Evolutionary conservation across 2,113 vertebrate genomes (phyloP).

Genomic region (Lathamus discolor): DNA sequence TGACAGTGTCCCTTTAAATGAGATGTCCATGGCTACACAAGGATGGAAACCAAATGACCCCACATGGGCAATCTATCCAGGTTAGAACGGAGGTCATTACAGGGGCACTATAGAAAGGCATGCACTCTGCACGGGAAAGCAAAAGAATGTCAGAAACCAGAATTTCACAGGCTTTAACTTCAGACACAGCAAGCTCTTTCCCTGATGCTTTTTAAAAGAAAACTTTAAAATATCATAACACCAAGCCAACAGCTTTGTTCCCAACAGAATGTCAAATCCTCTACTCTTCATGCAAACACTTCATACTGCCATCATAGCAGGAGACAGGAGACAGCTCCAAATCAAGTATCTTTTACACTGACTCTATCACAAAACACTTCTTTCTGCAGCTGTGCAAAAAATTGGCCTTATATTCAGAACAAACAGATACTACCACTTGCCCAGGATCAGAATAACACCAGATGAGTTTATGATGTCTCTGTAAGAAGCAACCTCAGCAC

Average conservation of each 20-base stretch:
- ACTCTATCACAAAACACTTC: neutral
- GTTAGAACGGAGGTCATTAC: slow-evolving; percentile 14
- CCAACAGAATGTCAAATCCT: slow-evolving; percentile 9
- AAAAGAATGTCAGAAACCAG: slow-evolving; percentile 1
- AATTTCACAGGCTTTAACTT: neutral
- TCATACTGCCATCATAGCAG: neutral
- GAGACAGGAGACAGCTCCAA: neutral
- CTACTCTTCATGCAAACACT: neutral
- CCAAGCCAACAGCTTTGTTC: neutral
- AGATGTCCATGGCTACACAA: neutral
- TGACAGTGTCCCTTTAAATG: neutral
- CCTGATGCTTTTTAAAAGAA: slow-evolving; percentile 1
- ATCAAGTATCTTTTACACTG: neutral
- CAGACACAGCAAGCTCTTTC: neutral
- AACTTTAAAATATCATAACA: neutral
- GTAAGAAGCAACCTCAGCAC: neutral
- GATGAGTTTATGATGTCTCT: neutral
- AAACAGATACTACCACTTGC: neutral
- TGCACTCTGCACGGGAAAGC: neutral
- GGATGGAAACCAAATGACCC: slow-evolving; percentile 27
- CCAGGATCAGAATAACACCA: neutral
- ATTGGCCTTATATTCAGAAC: neutral
- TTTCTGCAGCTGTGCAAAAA: neutral
- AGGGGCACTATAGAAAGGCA: neutral
- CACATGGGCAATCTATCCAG: slow-evolving; percentile 36